Evolutionary conservation across 2,113 vertebrate genomes (phyloP), one percentile per base, ranked within the genome.

Genomic region (Brachirus orientalis): DNA sequence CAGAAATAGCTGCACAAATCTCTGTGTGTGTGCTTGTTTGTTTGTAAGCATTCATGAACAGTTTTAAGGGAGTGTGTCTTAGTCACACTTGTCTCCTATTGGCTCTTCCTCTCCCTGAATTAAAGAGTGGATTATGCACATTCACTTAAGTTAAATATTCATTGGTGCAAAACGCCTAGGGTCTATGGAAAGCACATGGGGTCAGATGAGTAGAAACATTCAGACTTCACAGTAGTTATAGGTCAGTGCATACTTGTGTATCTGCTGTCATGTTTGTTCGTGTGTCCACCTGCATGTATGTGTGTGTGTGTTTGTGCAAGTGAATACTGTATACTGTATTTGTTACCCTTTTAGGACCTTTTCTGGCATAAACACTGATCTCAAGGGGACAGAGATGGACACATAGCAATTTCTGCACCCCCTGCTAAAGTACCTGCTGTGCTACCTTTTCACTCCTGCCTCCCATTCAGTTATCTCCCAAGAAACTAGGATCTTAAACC

Each of bases 71-170:
- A 52, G 47, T 4, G 28, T 14, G 8, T 58, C 61, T 28, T 53
- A 50, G 45, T 63, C 38, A 19, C 13, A 14, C 44, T 58, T 72
- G 54, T 38, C 56, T 66, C 38, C 28, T 16, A 17, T 7, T 19
- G 43, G 38, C 41, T 22, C 6, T 44, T 7, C 55, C 50, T 65
- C n/a, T 16, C 40, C 46, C 50, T 47, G 28, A n/a, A n/a, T n/a
- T n/a, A n/a, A n/a, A n/a, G n/a, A n/a, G n/a, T n/a, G n/a, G 48
- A 50, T 43, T 28, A 38, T 37, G 60, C 69, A 57, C 22, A 52
- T 63, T 63, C 67, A 36, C 58, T 80, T 66, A 69, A 59, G 63
- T 86, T 61, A 86, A 85, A 85, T 83, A 88, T 87, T 88, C 52
- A 86, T 80, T 20, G 35, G 47, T 52, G 76, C 75, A 83, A 83